Evolutionary conservation across 1,140 invertebrate species (phyloP), one percentile per base, ranked within the genome.

Genomic region (Macrobrachium nipponense): DNA sequence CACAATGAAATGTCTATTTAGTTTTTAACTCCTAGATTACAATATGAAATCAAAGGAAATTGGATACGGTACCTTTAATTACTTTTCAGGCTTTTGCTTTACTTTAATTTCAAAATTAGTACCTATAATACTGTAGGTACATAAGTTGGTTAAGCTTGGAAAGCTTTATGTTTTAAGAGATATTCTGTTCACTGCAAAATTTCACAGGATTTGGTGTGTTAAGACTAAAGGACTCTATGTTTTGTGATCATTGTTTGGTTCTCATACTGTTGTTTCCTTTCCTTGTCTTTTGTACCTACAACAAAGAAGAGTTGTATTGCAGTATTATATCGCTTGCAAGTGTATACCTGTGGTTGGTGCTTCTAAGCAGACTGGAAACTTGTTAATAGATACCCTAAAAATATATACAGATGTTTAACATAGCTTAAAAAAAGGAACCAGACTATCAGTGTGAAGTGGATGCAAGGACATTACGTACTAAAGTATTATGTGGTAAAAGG

Each of bases 401-500:
- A 12, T 51, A 51, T 51, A 51, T 51, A 51, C 51, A 51, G 51
- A 51, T 51, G 51, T 51, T 51, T 51, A 51, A 51, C 51, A 51
- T 51, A 51, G 51, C 51, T 51, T 51, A 51, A 51, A 51, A 51
- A 51, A 51, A 51, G 51, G 51, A 51, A 51, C 51, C 51, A 51
- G 51, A 51, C 51, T 51, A 51, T 51, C 51, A 73, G 70, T 73
- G n/a, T 36, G 27, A 73, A 23, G 70, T 36, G 23, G 7, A 73
- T 36, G 70, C 17, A 36, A 73, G 15, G 44, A 18, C 14, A 79
- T 18, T 27, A n/a, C n/a, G n/a, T n/a, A 17, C 23, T 17, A 73
- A 27, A 44, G 73, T 76, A 58, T 76, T 44, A 58, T 51, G 70
- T 73, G 51, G 18, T 80, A 43, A 36, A 75, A 73, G 73, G 62